These are phyloP conservation scores for Heteropelma amictum DNA, from an alignment of 2,888 invertebrate genomes.

Conservation along the genomic window DNA sequence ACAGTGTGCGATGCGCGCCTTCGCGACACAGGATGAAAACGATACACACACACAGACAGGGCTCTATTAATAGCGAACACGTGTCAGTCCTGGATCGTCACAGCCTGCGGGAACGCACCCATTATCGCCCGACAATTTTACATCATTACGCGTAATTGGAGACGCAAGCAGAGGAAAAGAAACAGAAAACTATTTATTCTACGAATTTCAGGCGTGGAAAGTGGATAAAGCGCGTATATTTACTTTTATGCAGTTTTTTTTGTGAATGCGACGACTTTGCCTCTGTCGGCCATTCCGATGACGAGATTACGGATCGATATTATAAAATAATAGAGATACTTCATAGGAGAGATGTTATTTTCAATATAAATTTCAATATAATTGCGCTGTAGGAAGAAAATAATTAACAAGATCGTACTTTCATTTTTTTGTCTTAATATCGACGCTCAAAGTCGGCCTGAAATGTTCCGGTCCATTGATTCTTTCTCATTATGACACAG, in stretches of 20 bases:
- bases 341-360: no score
- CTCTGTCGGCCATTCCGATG: no score
- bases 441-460: no score
- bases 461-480: no score
- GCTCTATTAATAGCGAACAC: constrained; percentile 71
- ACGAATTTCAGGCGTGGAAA: constrained; percentile 45
- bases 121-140: constrained; percentile 71
- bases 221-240: not conserved
- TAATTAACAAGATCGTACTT: no score
- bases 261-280: no score
- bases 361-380: no score
- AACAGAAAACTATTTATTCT: constrained; percentile 26
- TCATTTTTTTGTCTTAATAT: no score
- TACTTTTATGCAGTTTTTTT: not conserved
- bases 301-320: no score
- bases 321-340: no score
- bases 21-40: constrained; percentile 62
- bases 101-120: constrained; percentile 55
- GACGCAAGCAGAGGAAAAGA: constrained; percentile 32
- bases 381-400: no score
- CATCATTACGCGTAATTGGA: constrained; percentile 72
- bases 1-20: constrained; percentile 30
- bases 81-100: constrained; percentile 60
- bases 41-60: constrained; percentile 16
- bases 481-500: no score